Conservation (phyloP, 2,797 vertebrate genomes). For the Sus cebifrons region DNA sequence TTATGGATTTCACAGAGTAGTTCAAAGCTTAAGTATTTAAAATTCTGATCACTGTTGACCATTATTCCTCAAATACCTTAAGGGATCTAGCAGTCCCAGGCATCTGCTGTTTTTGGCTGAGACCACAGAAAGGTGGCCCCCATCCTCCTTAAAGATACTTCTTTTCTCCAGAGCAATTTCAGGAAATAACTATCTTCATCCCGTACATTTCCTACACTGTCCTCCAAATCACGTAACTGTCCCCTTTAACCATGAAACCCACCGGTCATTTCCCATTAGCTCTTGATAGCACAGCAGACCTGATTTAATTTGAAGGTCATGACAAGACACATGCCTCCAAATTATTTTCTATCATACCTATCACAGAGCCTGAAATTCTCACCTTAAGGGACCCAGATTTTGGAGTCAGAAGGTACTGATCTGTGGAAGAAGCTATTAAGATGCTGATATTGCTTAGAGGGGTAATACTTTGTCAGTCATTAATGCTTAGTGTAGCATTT, state of each 20-base stretch:
- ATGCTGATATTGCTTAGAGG: not conserved
- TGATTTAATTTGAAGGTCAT: not conserved
- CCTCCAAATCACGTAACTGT: not conserved
- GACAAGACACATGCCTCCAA: not conserved
- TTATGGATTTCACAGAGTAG: not conserved
- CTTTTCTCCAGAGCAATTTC: not conserved
- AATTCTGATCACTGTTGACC: not conserved
- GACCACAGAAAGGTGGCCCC: not conserved
- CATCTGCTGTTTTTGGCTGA: not conserved
- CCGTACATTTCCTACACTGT: not conserved
- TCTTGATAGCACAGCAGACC: not conserved
- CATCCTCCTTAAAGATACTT: not conserved
- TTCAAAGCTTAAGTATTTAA: slow-evolving; percentile 36
- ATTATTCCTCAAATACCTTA: not conserved
- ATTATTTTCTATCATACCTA: not conserved
- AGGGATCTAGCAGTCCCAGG: not conserved
- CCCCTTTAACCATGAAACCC: not conserved
- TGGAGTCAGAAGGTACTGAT: not conserved
- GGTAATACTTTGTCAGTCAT: not conserved
- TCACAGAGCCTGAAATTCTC: not conserved
- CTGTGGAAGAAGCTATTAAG: slow-evolving; percentile 23
- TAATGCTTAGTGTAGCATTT: not conserved
- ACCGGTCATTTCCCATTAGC: not conserved
- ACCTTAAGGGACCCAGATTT: not conserved
- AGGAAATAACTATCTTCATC: not conserved